phyloP scores from a whole-genome alignment of 2,797 vertebrate genomes.

The Phylloscopus collybita region DNA sequence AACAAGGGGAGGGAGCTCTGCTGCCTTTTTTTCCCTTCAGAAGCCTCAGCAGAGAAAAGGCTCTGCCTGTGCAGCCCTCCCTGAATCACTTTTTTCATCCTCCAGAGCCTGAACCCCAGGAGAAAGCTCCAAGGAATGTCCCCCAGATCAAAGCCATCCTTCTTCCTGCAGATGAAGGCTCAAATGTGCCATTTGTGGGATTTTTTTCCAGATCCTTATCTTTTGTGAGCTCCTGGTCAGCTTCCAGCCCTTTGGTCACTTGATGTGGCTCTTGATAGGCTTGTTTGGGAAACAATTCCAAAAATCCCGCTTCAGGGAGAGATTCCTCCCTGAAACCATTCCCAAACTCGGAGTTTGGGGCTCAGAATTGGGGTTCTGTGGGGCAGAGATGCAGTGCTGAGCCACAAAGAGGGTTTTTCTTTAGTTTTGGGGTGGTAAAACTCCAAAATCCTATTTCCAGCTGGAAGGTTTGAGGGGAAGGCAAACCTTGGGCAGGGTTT shows the following conservation, averaged over 20 bases:
- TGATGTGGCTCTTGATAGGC: not conserved
- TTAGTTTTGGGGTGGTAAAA: not conserved
- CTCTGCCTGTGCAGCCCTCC: not conserved
- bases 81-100: not conserved
- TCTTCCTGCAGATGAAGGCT: not conserved
- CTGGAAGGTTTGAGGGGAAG: not conserved
- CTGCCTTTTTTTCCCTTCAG: not conserved
- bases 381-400: not conserved
- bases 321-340: not conserved
- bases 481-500: not conserved
- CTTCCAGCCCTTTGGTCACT: not conserved
- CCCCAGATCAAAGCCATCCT: slow-evolving; percentile 20
- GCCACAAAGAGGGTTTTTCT: fast-evolving
- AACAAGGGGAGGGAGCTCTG: not conserved
- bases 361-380: not conserved
- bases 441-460: not conserved
- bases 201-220: not conserved
- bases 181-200: not conserved
- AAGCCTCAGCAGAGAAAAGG: not conserved
- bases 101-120: not conserved
- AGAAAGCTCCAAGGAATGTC: not conserved
- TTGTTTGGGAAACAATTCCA: not conserved
- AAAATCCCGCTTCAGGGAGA: not conserved
- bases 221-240: not conserved
- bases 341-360: not conserved